A percentile compares a stretch with the other conserved stretches of the same genome.
phyloP scores from a whole-genome alignment of 53 echinoderm and acorn worm genomes.

The Zoroaster sp. region DNA sequence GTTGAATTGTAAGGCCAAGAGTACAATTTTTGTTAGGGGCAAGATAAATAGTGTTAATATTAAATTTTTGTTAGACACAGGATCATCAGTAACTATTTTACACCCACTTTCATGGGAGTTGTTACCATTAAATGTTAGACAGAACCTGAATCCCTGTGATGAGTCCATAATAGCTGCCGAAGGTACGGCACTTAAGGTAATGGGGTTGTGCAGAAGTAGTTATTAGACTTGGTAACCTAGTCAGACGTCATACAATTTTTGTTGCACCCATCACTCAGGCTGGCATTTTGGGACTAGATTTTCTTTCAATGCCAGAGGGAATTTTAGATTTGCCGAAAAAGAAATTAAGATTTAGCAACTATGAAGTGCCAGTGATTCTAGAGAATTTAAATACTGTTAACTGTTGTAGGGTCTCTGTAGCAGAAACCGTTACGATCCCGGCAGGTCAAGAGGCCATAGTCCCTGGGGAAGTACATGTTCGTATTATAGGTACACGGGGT shows the following conservation, averaged over 20 bases:
- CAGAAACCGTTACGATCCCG: slow-evolving; percentile 21
- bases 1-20: not conserved
- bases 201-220: slow-evolving; percentile 16
- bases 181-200: not conserved
- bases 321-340: not conserved
- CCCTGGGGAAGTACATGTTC: not conserved
- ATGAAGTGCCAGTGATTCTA: not conserved
- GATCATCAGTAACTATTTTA: slow-evolving; percentile 35
- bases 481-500: not conserved
- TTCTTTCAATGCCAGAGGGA: slow-evolving; percentile 9
- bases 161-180: slow-evolving; percentile 13
- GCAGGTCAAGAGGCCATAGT: slow-evolving; percentile 21
- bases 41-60: not conserved
- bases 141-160: not conserved
- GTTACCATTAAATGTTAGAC: not conserved
- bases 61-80: slow-evolving; percentile 26
- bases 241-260: slow-evolving; percentile 15
- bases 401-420: slow-evolving; percentile 31
- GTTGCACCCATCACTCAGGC: slow-evolving; percentile 26
- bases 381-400: not conserved
- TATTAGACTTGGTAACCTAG: slow-evolving; percentile 9
- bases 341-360: not conserved
- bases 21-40: slow-evolving; percentile 1
- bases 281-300: slow-evolving; percentile 37
- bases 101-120: slow-evolving; percentile 22